A percentile compares a stretch with the other conserved stretches of the same genome.
These are phyloP conservation scores for Rapana venosa DNA, from an alignment of 2,888 invertebrate species.

Conservation along the genomic window DNA sequence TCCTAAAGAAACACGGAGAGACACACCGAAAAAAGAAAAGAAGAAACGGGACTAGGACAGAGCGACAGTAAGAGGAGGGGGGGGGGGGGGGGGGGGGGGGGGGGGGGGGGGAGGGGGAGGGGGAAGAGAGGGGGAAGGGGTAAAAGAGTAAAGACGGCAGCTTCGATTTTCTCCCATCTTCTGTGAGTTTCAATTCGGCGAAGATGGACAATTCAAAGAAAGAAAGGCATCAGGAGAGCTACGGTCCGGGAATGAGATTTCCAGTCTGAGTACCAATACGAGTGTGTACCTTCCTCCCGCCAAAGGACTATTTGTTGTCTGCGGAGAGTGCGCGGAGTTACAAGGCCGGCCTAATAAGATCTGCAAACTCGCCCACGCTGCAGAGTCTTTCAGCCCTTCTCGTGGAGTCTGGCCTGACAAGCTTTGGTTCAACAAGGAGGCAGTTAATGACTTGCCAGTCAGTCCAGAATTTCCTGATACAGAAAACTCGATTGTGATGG, in stretches of 20 bases:
- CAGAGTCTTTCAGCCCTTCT: neutral
- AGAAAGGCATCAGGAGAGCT: slow-evolving; percentile 15
- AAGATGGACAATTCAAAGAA: slow-evolving; percentile 35
- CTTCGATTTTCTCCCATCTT: slow-evolving; percentile 13
- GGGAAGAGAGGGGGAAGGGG: neutral
- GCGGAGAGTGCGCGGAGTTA: slow-evolving; percentile 26
- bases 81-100: neutral
- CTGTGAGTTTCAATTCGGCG: slow-evolving; percentile 12
- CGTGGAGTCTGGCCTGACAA: neutral
- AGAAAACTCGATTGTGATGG: slow-evolving; percentile 33
- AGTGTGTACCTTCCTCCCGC: slow-evolving; percentile 29
- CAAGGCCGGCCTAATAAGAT: slow-evolving; percentile 28
- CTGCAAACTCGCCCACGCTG: slow-evolving; percentile 8
- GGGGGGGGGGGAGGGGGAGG: neutral
- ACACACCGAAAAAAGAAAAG: neutral
- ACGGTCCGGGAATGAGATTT: slow-evolving; percentile 31
- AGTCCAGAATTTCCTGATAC: neutral
- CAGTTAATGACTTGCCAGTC: slow-evolving; percentile 30
- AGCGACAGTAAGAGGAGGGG: neutral
- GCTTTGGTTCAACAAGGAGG: slow-evolving; percentile 20
- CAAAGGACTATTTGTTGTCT: slow-evolving; percentile 32
- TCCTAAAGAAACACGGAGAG: neutral
- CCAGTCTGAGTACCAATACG: slow-evolving; percentile 27
- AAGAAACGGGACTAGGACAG: neutral
- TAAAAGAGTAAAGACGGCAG: neutral